These are phyloP conservation scores for Leptopilina myrica DNA, from an alignment of 2,888 invertebrate species.

Conservation along the genomic window DNA sequence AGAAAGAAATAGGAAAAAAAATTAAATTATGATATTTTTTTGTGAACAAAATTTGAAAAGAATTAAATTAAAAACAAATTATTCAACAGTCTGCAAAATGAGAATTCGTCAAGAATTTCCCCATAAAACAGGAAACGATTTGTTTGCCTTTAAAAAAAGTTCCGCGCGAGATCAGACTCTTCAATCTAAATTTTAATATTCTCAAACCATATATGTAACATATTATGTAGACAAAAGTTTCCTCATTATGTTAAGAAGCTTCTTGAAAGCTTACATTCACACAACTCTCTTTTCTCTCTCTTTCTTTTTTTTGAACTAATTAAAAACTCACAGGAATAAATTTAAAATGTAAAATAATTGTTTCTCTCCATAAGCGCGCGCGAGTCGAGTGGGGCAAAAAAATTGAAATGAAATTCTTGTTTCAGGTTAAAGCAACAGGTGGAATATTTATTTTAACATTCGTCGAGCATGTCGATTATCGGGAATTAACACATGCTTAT, in stretches of 20 bases:
- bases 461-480: conserved; percentile 22
- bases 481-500: conserved; percentile 35
- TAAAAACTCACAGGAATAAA: conserved; percentile 8
- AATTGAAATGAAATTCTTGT: conserved; percentile 36
- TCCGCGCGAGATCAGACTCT: background rate
- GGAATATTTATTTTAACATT: conserved; percentile 34
- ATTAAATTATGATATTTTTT: too few species aligned
- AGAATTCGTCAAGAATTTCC: background rate
- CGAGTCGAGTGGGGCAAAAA: conserved; percentile 24
- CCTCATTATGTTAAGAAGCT: background rate
- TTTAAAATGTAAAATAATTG: conserved; percentile 24
- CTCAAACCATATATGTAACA: background rate
- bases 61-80: background rate
- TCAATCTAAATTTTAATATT: conserved; percentile 3
- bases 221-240: too few species aligned
- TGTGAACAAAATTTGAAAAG: background rate
- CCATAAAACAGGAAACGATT: background rate
- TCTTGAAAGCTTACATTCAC: background rate
- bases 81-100: background rate
- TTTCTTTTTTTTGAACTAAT: background rate
- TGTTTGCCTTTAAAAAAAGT: background rate
- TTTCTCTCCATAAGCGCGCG: conserved; percentile 27
- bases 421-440: conserved; percentile 2
- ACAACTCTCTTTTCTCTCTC: background rate
- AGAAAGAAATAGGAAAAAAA: too few species aligned